phyloP scores from a whole-genome alignment of 2,888 invertebrate species.

The Eumacrocentrus americanus region DNA sequence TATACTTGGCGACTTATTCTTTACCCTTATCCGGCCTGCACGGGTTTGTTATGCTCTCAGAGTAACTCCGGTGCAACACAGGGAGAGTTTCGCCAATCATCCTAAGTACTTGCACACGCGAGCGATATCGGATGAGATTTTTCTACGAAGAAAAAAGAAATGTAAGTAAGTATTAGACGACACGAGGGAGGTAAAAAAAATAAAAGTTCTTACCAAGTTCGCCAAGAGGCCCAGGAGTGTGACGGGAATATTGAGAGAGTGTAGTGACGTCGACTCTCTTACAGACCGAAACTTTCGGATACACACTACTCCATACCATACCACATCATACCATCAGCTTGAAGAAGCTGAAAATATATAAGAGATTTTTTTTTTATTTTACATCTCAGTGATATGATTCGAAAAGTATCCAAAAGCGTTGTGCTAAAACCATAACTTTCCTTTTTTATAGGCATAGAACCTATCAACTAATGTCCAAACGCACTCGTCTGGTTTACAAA shows the following conservation, averaged over 20 bases:
- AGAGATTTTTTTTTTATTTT: neutral
- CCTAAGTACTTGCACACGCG: slow-evolving; percentile 40
- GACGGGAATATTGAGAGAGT: slow-evolving; percentile 35
- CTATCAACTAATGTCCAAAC: slow-evolving; percentile 26
- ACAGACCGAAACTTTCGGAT: slow-evolving; percentile 14
- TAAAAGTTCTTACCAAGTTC: slow-evolving; percentile 19
- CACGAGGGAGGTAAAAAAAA: slow-evolving; percentile 15
- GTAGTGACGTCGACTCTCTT: slow-evolving; percentile 6
- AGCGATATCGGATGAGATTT: slow-evolving; percentile 32
- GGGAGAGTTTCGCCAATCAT: slow-evolving; percentile 36
- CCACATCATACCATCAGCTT: too few relatives aligned
- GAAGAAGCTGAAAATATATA: neutral
- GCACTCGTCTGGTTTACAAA: slow-evolving; percentile 3
- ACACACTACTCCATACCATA: slow-evolving; percentile 2
- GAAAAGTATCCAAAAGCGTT: slow-evolving; percentile 5
- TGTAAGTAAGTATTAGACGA: neutral
- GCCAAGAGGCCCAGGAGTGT: slow-evolving; percentile 30
- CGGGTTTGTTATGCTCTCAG: slow-evolving; percentile 40
- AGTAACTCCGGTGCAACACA: slow-evolving; percentile 33
- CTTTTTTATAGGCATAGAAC: slow-evolving; percentile 14
- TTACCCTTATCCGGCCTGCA: too few relatives aligned
- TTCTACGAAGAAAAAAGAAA: slow-evolving; percentile 27
- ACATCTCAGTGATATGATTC: slow-evolving; percentile 9
- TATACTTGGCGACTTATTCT: too few relatives aligned
- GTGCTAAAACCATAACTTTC: slow-evolving; percentile 5